Evolutionary conservation across 1,140 invertebrate genomes (phyloP).

Genomic region (Calliopsis andreniformis): DNA sequence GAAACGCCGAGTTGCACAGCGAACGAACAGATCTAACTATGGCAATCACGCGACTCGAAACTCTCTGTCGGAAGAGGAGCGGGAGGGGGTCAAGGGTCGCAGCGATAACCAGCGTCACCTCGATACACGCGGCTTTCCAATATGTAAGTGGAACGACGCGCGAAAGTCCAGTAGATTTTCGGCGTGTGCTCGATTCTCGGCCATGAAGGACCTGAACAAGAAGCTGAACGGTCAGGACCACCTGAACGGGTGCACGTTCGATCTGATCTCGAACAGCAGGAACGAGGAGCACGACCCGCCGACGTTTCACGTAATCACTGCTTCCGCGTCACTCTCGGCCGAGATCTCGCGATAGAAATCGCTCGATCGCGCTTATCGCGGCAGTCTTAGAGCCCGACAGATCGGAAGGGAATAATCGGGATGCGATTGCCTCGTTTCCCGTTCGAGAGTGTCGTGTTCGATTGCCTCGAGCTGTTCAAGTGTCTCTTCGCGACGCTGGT

Average conservation of each 20-base stretch:
- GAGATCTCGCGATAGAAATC: not conserved
- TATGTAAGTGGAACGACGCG: constrained; percentile 15
- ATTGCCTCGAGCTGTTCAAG: not conserved
- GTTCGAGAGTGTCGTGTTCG: not conserved
- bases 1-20: not conserved
- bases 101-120: constrained; percentile 5
- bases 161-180: constrained; percentile 25
- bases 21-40: not conserved
- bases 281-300: not conserved
- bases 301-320: constrained; percentile 25
- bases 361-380: not conserved
- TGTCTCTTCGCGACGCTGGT: not conserved
- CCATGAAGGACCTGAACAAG: constrained; percentile 48
- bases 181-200: not conserved
- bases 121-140: constrained; percentile 8
- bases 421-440: not conserved
- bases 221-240: constrained; percentile 14
- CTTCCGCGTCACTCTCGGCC: not conserved
- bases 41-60: constrained; percentile 32
- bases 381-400: not conserved
- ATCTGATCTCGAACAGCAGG: not conserved
- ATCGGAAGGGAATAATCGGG: not conserved
- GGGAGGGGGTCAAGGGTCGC: constrained; percentile 24
- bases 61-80: not conserved
- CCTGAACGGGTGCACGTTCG: not conserved